Percentiles rank a stretch among this genome's conserved stretches.
Evolutionary conservation across 2,888 invertebrate genomes (phyloP).

Genomic region (Myopa tessellatipennis): DNA sequence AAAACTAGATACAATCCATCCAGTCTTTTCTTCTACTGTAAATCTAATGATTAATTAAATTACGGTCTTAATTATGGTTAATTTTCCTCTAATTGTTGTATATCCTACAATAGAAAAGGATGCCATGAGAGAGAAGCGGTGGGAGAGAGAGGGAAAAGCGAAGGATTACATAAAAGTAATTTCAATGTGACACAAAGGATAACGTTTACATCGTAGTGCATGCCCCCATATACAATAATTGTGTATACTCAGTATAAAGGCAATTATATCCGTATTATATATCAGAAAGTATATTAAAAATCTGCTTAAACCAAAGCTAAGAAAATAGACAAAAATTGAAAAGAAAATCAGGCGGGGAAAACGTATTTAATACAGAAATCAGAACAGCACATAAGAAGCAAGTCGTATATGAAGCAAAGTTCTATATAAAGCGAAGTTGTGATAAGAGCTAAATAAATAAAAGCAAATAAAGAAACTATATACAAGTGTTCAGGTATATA

Average conservation of each 20-base stretch:
- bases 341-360: not conserved
- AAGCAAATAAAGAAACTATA: not conserved
- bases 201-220: not conserved
- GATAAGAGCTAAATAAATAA: not conserved
- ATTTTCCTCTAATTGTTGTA: slow-evolving; percentile 68
- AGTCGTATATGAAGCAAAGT: not conserved
- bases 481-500: not conserved
- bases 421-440: not conserved
- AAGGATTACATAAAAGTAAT: not conserved
- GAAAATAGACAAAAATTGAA: not conserved
- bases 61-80: slow-evolving; percentile 69
- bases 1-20: not conserved
- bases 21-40: not conserved
- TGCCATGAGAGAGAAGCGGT: not conserved
- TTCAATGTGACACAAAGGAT: not conserved
- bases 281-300: not conserved
- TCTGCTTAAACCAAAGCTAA: not conserved
- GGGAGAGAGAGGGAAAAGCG: not conserved
- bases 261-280: slow-evolving; percentile 31
- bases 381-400: not conserved
- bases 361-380: no score
- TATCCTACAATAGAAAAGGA: slow-evolving; percentile 54
- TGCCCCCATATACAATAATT: no score
- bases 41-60: slow-evolving; percentile 65
- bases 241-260: not conserved